Percentiles rank a stretch among this genome's conserved stretches.
phyloP scores from a whole-genome alignment of 2,888 invertebrate genomes.

The Pomacea canaliculata region DNA sequence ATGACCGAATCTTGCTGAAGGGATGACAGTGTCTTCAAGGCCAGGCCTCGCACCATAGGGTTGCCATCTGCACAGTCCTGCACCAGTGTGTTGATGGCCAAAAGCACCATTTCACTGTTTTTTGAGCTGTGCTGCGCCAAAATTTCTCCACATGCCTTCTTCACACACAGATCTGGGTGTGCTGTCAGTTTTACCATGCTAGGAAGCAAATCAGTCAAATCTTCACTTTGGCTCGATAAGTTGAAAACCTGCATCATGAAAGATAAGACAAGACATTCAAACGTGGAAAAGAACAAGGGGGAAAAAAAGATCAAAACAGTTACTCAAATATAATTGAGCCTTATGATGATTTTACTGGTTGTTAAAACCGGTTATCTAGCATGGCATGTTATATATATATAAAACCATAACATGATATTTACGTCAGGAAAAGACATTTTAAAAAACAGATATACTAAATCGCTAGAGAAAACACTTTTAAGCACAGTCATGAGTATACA shows the following conservation, averaged over 20 bases:
- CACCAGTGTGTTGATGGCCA: conserved; percentile 65
- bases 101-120: conserved; percentile 54
- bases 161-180: conserved; percentile 57
- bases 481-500: too few species aligned
- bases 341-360: too few species aligned
- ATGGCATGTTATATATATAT: too few species aligned
- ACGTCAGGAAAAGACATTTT: too few species aligned
- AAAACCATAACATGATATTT: too few species aligned
- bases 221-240: conserved; percentile 33
- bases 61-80: conserved; percentile 65
- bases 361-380: too few species aligned
- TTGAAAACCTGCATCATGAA: conserved; percentile 68
- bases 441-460: too few species aligned
- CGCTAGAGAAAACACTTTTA: too few species aligned
- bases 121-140: conserved; percentile 41
- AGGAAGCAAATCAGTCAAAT: conserved; percentile 50
- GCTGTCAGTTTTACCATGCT: conserved; percentile 60
- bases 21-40: conserved; percentile 57
- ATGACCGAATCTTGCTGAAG: conserved; percentile 47
- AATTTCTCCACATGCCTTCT: conserved; percentile 58
- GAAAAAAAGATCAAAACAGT: too few species aligned
- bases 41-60: conserved; percentile 63
- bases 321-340: too few species aligned
- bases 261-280: not conserved
- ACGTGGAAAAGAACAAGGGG: too few species aligned